Base-by-base conservation (phyloP, 1,140 invertebrate genomes). In the Trichonephila clavipes region DNA sequence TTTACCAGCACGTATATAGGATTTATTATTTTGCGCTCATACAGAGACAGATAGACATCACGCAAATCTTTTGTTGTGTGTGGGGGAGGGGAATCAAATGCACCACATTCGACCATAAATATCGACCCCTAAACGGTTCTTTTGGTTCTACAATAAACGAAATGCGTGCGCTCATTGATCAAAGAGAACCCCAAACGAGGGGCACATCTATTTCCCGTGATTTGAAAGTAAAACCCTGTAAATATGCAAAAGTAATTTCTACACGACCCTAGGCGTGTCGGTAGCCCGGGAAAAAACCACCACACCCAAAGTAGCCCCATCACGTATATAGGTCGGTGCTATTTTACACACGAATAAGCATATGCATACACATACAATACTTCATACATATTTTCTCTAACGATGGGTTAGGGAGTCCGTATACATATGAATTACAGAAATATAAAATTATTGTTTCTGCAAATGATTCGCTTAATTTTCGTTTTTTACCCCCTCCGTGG, bases 181-280 rank as follows among this genome's bases (percentile, higher is more conserved):
- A 34, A 72, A 72, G 10, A 72, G 66, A 72, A 64, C 18, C 62
- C 62, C 19, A 64, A 64, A 64, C 18, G 16, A 19, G 0, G 66
- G 24, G 2, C 21, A 28, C 66, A 14, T 72, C 66, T 72, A 24
- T 72, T 28, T 28, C 66, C 81, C 19, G 16, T 83, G 81, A 83
- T 83, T 83, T 83, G 81, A 83, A 83, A 83, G 81, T 83, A 83
- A 83, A 83, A 83, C 81, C 40, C 51, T 83, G 81, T 83, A 83
- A 83, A 83, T 83, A 51, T 58, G 81, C 40, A 58, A 83, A 83
- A 83, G 40, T 83, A 83, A 58, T 44, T 83, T 83, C 81, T 21
- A n/a, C 40, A n/a, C 51, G 81, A 24, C 24, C 44, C 81, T 18
- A 83, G 81, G 81, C 81, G 81, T 83, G 81, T 58, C 81, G 21